Evolutionary conservation across 2,888 invertebrate genomes (phyloP), one percentile per base, ranked within the genome.

Genomic region (Phalera bucephala): DNA sequence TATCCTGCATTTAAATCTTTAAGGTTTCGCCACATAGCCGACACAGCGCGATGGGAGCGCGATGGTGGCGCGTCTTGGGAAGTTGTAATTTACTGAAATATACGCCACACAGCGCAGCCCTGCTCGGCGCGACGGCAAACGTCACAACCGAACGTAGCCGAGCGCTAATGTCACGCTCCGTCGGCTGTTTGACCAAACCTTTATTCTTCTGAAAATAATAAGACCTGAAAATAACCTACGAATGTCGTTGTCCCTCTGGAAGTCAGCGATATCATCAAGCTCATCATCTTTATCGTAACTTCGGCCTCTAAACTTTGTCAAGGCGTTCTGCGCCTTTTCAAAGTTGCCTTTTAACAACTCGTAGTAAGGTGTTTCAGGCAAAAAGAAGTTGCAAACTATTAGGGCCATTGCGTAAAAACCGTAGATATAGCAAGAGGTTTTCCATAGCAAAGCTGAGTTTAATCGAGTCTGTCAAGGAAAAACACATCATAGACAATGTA

Each of bases 291-390:
- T 20, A 15, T 76, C 45, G 26, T 72, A 76, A 5, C 52, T 36
- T 0, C 33, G 32, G 0, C 65, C 52, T 34, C 85, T 62, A 33
- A 81, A 78, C 23, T 52, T 61, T 15, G 40, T 56, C 3, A 85
- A 45, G 0, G 46, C 29, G 0, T 14, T 29, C 26, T 43, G 51
- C 0, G 76, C 67, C 0, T 54, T 36, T 1, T 58, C 61, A 0
- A 45, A 39, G 0, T 38, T 49, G 0, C 52, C 46, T 7, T 52
- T 66, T 41, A 75, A 40, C 0, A 85, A 60, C 0, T 72, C 22
- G 28, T 45, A 83, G 44, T 80, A 77, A 0, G 84, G 85, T 0
- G 80, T 72, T 36, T 85, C 84, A 0, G 78, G 72, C 0, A 82
- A 64, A 7, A 68, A 49, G 0, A 54, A 38, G 23, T 63, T 64